Base-by-base conservation (phyloP, 2,113 vertebrate species). In the Procavia capensis region DNA sequence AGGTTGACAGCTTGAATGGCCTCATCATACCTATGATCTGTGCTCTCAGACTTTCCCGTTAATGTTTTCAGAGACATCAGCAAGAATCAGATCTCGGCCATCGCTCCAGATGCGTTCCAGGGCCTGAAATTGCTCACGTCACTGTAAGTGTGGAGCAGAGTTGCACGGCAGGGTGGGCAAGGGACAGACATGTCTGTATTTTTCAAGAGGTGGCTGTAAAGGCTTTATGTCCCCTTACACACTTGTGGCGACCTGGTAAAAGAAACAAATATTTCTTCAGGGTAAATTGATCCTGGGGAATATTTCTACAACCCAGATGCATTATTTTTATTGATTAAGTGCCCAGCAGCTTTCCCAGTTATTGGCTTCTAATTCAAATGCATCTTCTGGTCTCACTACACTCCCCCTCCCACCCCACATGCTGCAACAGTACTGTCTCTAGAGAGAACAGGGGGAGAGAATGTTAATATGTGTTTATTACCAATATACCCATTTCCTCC, bases 1-100 rank as follows among this genome's bases (percentile, higher is more conserved):
- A 13, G 45, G 9, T 22, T 45, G 39, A 4, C 45, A 1, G 57
- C n/a, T 36, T 34, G 47, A 84, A 36, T 45, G 57, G 54, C 63
- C 0, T 0, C 54, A 72, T 74, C 64, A n/a, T 36, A 20, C 88
- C 94, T 94, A 59, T 76, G 50, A 59, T 68, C 90, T 45, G 0
- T n/a, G 61, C 47, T 78, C 87, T 97, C 86, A 97, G 84, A 80
- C 80, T 86, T 27, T 84, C 63, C 68, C 24, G 1, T 96, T 92
- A 3, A 78, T 85, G 84, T 96, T 98, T 98, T 70, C 98, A 99
- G 99, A 98, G 99, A 99, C 98, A 98, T 99, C 98, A 99, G 99
- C 98, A 99, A 99, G 98, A 99, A 99, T 98, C 99, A 99, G 98
- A 99, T 99, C 98, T 99, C 99, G 27, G 99, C 99, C 98, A 99